Evolutionary conservation across 2,888 invertebrate genomes (phyloP).

Genomic region (Clivina fossor): DNA sequence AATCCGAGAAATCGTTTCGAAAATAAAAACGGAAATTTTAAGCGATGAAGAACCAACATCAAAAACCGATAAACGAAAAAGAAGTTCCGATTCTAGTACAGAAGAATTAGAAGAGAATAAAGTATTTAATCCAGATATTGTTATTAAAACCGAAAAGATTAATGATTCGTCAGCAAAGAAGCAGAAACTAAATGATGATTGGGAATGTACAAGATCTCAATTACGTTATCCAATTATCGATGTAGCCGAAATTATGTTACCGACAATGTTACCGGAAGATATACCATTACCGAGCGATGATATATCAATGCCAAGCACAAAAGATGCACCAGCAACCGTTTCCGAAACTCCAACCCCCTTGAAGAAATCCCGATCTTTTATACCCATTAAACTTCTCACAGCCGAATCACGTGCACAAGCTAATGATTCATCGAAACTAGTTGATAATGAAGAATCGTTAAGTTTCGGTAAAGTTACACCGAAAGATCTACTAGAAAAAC

Average conservation of each 20-base stretch:
- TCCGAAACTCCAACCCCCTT: slow-evolving; percentile 34
- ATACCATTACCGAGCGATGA: slow-evolving; percentile 23
- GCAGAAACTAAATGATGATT: slow-evolving; percentile 9
- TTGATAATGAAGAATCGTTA: background rate
- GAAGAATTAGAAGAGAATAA: too few species aligned
- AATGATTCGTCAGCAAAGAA: too few species aligned
- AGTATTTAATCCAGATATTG: slow-evolving; percentile 9
- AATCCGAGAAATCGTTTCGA: slow-evolving; percentile 14
- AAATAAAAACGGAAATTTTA: slow-evolving; percentile 34
- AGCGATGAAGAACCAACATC: slow-evolving; percentile 27
- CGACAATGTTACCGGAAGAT: slow-evolving; percentile 21
- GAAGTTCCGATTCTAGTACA: slow-evolving; percentile 6
- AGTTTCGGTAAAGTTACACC: slow-evolving; percentile 5
- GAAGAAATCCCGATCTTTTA: slow-evolving; percentile 36
- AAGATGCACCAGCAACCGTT: slow-evolving; percentile 14
- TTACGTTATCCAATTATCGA: slow-evolving; percentile 6
- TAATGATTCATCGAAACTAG: slow-evolving; percentile 13
- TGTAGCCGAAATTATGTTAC: slow-evolving; percentile 1
- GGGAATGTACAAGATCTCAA: background rate
- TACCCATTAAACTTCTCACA: slow-evolving; percentile 40
- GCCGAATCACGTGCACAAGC: slow-evolving; percentile 35
- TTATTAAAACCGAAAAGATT: slow-evolving; percentile 30
- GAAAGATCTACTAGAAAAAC: background rate
- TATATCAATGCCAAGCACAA: background rate
- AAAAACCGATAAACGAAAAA: slow-evolving; percentile 20